A percentile compares a stretch with the other conserved stretches of the same genome.
Evolutionary conservation across 1,140 invertebrate species (phyloP).

Genomic region (Atta colombica): DNA sequence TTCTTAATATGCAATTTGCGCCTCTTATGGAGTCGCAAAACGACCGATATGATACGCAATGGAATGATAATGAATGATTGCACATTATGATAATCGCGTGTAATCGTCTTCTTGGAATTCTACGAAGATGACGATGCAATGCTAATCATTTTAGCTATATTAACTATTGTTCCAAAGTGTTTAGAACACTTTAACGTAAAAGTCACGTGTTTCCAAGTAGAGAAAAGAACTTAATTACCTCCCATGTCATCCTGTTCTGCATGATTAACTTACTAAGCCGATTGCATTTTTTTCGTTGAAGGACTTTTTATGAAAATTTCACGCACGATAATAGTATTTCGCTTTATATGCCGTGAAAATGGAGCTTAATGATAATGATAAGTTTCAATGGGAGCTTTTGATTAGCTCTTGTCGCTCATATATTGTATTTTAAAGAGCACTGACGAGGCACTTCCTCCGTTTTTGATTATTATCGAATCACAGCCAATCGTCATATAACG

Average conservation of each 20-base stretch:
- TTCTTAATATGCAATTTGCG: neutral
- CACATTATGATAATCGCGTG: conserved; percentile 22
- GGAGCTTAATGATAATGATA: neutral
- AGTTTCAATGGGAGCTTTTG: neutral
- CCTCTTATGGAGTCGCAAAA: neutral
- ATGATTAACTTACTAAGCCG: neutral
- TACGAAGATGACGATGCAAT: neutral
- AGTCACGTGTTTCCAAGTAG: neutral
- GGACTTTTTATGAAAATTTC: neutral
- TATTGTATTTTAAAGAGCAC: conserved; percentile 32
- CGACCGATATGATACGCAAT: neutral
- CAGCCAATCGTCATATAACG: neutral
- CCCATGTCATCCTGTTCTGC: neutral
- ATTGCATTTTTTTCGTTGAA: neutral
- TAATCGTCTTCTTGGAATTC: conserved; percentile 1
- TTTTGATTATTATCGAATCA: conserved; percentile 53
- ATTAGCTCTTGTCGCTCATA: conserved; percentile 12
- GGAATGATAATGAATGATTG: conserved; percentile 7
- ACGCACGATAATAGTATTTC: neutral
- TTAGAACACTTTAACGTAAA: neutral
- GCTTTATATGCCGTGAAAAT: neutral
- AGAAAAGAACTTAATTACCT: conserved; percentile 5
- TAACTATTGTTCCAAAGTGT: neutral
- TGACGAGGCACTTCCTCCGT: conserved; percentile 55
- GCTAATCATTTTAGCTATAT: conserved; percentile 30